A percentile compares a stretch with the other conserved stretches of the same genome.
These are phyloP conservation scores for Virgularia gustaviana DNA, from an alignment of 92 coral and sea anemone genomes.

Conservation along the genomic window DNA sequence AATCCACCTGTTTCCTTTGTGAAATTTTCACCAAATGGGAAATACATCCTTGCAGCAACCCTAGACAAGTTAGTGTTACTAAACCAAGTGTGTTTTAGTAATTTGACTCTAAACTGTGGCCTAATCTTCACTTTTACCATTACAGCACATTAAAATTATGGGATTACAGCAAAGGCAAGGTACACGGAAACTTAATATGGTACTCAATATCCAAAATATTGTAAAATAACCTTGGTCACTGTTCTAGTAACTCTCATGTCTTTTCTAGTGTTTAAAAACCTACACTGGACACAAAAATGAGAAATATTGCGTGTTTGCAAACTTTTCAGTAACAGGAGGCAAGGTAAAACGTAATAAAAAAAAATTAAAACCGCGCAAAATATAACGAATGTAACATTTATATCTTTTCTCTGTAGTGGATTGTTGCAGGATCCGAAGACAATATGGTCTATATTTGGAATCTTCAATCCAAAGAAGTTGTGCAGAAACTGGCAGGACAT, in stretches of 20 bases:
- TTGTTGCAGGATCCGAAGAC: constrained; percentile 97
- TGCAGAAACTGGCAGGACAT: constrained; percentile 91
- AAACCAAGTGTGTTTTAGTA: too few relatives aligned
- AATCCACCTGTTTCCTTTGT: constrained; percentile 99
- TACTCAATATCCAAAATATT: background rate
- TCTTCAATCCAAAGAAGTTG: constrained; percentile 93
- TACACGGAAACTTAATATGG: constrained; percentile 3
- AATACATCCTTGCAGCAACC: constrained; percentile 94
- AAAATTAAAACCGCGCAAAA: too few relatives aligned
- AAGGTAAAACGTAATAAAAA: too few relatives aligned
- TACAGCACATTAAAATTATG: constrained; percentile 88
- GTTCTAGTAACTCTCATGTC: background rate
- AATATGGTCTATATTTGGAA: constrained; percentile 93
- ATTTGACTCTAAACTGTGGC: background rate
- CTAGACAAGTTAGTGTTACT: constrained; percentile 78
- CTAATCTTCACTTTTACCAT: background rate
- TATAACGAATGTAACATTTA: background rate
- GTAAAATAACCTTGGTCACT: background rate
- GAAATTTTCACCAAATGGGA: constrained; percentile 99
- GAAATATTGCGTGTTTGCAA: constrained; percentile 93
- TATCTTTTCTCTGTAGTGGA: constrained; percentile 63
- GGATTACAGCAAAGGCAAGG: constrained; percentile 99
- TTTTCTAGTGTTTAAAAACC: constrained; percentile 76
- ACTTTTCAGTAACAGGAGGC: constrained; percentile 98
- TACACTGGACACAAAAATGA: constrained; percentile 99